phyloP scores from a whole-genome alignment of 2,888 invertebrate genomes.

The Dryobotodes eremita region DNA sequence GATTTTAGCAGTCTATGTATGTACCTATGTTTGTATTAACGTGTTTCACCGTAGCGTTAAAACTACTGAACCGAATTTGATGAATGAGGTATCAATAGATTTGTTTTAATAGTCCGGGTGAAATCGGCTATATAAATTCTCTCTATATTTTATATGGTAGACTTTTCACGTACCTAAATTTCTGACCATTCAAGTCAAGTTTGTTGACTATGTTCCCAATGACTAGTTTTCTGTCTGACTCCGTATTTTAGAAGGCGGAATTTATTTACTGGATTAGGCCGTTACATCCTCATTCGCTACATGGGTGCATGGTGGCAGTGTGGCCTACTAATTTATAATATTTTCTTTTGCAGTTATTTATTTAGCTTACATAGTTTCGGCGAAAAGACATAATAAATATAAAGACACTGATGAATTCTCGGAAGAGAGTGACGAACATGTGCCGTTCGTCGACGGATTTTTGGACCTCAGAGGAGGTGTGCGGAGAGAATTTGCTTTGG shows the following conservation, averaged over 20 bases:
- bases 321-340: neutral
- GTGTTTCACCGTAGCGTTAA: no score
- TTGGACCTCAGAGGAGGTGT: conserved; percentile 66
- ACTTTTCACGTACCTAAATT: no score
- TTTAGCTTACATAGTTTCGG: conserved; percentile 44
- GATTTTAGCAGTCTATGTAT: no score
- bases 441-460: neutral
- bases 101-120: no score
- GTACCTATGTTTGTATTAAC: no score
- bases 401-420: accelerated
- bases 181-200: neutral
- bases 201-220: neutral
- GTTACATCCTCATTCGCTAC: neutral
- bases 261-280: neutral
- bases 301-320: neutral
- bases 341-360: conserved; percentile 47
- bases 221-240: neutral
- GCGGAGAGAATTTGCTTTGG: conserved; percentile 66
- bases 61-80: no score
- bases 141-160: no score
- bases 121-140: no score
- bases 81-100: no score
- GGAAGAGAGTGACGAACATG: neutral
- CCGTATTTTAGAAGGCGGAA: neutral
- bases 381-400: neutral